A percentile compares a stretch with the other conserved stretches of the same genome.
These are phyloP conservation scores for Drosophila sulfurigaster DNA, from an alignment of 1,140 invertebrate genomes.

Conservation along the genomic window DNA sequence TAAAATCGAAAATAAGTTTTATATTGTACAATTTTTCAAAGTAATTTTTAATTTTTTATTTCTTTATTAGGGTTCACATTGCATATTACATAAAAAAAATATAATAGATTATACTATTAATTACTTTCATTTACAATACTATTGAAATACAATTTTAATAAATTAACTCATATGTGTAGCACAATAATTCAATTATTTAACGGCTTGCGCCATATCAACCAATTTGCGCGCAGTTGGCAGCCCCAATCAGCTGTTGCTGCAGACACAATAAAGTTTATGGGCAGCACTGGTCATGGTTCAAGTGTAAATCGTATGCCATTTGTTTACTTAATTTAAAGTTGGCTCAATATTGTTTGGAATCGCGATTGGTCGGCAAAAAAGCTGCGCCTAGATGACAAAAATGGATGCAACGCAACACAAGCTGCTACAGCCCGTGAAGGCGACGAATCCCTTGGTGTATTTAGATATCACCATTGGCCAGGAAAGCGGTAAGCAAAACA, in stretches of 20 bases:
- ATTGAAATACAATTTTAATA: not conserved
- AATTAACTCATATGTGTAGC: not conserved
- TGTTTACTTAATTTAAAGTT: constrained; percentile 37
- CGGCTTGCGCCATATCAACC: not conserved
- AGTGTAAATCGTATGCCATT: constrained; percentile 41
- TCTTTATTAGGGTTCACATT: no score
- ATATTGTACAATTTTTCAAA: no score
- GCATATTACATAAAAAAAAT: not conserved
- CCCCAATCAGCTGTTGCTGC: constrained; percentile 35
- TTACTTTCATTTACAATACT: no score
- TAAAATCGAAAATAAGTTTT: no score
- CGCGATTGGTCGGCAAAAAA: constrained; percentile 1
- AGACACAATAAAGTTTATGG: constrained; percentile 8
- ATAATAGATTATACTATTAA: not conserved
- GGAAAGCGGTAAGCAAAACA: constrained; percentile 84
- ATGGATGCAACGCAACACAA: constrained; percentile 53
- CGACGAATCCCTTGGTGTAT: constrained; percentile 87
- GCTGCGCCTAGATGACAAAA: constrained; percentile 34
- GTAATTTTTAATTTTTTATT: not conserved
- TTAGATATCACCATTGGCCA: constrained; percentile 90
- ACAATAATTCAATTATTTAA: constrained; percentile 1
- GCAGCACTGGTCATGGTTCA: constrained; percentile 12
- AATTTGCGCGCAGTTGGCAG: constrained; percentile 34
- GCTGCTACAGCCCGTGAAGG: constrained; percentile 53
- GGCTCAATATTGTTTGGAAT: constrained; percentile 3